Conservation (phyloP, 2,797 vertebrate species). For the Sebastes itinus region DNA sequence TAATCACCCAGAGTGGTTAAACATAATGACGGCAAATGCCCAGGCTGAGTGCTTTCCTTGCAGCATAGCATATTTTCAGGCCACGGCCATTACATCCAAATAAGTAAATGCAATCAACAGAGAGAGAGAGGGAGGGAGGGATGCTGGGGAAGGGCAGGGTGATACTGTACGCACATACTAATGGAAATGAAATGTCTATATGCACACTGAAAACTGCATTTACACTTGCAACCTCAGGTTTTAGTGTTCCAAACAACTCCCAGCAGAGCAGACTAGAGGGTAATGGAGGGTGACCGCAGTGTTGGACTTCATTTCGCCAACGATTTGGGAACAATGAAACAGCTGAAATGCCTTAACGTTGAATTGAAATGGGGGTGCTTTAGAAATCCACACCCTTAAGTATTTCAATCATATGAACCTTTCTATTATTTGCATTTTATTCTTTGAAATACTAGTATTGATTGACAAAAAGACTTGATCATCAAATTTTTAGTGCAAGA, state of each 20-base stretch:
- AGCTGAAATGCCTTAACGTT: slow-evolving; percentile 28
- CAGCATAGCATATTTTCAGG: slow-evolving; percentile 35
- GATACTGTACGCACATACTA: slow-evolving; percentile 34
- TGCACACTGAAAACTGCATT: slow-evolving; percentile 27
- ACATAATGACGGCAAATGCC: slow-evolving; percentile 37
- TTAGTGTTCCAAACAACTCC: slow-evolving; percentile 45
- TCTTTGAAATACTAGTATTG: background rate
- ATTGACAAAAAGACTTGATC: background rate
- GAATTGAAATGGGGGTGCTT: slow-evolving; percentile 16
- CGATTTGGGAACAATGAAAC: slow-evolving; percentile 48
- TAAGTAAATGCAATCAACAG: slow-evolving; percentile 50
- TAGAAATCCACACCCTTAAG: slow-evolving; percentile 12
- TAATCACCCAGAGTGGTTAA: slow-evolving; percentile 42
- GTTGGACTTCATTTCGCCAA: slow-evolving; percentile 48
- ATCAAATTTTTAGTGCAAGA: background rate
- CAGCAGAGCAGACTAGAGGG: slow-evolving; percentile 35
- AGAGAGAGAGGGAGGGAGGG: background rate
- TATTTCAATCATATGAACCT: slow-evolving; percentile 10
- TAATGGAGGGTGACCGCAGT: slow-evolving; percentile 58
- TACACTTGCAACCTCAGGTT: slow-evolving; percentile 28
- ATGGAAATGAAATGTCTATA: slow-evolving; percentile 47
- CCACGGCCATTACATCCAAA: slow-evolving; percentile 34
- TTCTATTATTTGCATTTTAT: background rate
- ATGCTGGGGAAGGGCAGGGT: background rate
- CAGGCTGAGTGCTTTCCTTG: slow-evolving; percentile 35